Conservation (phyloP, 35 echinoderm and acorn worm species). For the Nesometra sesokonis region DNA sequence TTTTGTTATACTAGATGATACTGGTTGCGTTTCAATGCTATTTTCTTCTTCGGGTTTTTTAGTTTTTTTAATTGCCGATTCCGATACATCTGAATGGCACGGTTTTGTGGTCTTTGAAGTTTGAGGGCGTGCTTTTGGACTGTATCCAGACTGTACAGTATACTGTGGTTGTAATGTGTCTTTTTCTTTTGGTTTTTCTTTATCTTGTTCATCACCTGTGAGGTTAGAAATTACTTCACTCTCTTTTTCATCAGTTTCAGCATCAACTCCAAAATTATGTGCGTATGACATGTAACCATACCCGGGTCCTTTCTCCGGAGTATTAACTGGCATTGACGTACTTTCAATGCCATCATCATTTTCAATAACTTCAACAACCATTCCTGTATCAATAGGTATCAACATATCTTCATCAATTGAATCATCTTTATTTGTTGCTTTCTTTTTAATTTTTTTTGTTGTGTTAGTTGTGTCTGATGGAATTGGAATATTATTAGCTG, state of each 20-base stretch:
- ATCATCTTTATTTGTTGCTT: slow-evolving; percentile 11
- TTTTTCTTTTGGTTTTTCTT: slow-evolving; percentile 16
- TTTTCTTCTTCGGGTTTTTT: not conserved
- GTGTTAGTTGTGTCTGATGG: not conserved
- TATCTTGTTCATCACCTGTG: slow-evolving; percentile 83
- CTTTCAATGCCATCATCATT: slow-evolving; percentile 43
- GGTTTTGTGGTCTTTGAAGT: slow-evolving; percentile 21
- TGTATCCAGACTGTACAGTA: slow-evolving; percentile 92
- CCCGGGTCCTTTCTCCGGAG: slow-evolving; percentile 27
- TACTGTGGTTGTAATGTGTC: slow-evolving; percentile 41
- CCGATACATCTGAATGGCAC: not conserved
- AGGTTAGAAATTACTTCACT: slow-evolving; percentile 59
- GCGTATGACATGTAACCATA: slow-evolving; percentile 92
- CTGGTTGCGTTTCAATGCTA: slow-evolving; percentile 4
- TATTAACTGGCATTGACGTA: slow-evolving; percentile 17
- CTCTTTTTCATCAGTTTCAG: slow-evolving; percentile 78
- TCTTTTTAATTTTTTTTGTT: not conserved
- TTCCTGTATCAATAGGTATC: slow-evolving; percentile 80
- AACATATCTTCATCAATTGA: slow-evolving; percentile 13
- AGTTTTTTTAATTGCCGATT: not conserved
- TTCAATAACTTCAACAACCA: slow-evolving; percentile 85
- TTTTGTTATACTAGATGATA: slow-evolving; percentile 6
- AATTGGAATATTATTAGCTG: not conserved
- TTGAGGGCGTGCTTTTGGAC: slow-evolving; percentile 69
- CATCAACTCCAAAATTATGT: slow-evolving; percentile 97